Evolutionary conservation across 2,888 invertebrate species (phyloP), one percentile per base, ranked within the genome.

Genomic region (Phania funesta): DNA sequence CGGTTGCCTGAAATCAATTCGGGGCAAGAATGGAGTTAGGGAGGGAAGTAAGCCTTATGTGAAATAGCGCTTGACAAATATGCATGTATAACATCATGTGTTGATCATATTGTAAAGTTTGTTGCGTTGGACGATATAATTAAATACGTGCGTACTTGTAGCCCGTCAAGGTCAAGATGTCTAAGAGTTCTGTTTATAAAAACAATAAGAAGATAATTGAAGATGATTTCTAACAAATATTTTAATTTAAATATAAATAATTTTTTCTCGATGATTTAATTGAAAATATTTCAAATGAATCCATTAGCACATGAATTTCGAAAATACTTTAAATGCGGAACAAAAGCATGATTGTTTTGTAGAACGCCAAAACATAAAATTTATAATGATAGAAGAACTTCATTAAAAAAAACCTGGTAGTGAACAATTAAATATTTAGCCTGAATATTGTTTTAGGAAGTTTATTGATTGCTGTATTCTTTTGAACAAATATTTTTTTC

Each of bases 271-370:
- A 38, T n/a, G n/a, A 38, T 38, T 38, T 38, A 38, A 11, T 11
- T 13, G 11, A 0, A 38, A 38, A 38, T 38, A 38, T 11, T 38
- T 38, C 35, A 38, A 38, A 38, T 38, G 4, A 38, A 38, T 11
- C n/a, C n/a, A 13, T 38, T 13, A 38, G 35, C n/a, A 38, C 35
- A 38, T 38, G 4, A 13, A 13, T 4, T 9, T 11, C 13, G 4
- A 22, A n/a, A n/a, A 46, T 18, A 18, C 13, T 64, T 48, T 4
- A 35, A 48, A 48, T 32, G n/a, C 50, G 74, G 35, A 38, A 38
- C 35, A 13, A 38, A 67, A 54, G 67, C 32, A 48, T 62, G 54
- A 50, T 74, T 56, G 48, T 32, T 68, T 60, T 16, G 9, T 54
- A 52, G 29, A 62, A 73, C 20, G 22, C 22, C 56, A 58, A 71